Evolutionary conservation across 2,888 invertebrate genomes (phyloP), one percentile per base, ranked within the genome.

Genomic region (Mesochorus sp.): DNA sequence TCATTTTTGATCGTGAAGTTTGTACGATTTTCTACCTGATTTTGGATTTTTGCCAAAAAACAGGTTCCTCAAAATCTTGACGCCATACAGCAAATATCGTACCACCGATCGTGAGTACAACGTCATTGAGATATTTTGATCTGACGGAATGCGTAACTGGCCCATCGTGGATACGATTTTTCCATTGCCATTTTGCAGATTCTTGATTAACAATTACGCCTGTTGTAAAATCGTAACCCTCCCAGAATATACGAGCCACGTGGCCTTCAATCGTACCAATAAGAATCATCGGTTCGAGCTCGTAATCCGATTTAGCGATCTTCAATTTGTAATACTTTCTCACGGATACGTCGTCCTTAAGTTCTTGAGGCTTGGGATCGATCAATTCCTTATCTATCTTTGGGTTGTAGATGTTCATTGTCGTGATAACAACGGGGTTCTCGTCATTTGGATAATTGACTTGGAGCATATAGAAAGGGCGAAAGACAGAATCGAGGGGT

Each of bases 81-180:
- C 93, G 94, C 96, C 96, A 96, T 67, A 96, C 89, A 0, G 95
- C 95, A 86, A 96, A 94, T 67, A 95, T 93, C 89, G 93, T 95
- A 3, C 96, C 95, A 0, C 97, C 97, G 3, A 96, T 93, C 1
- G 96, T 95, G 3, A 95, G 91, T 34, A 95, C 91, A 3, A 96
- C 85, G 74, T 94, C 91, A 26, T 92, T 91, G 71, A 94, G 92
- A 79, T 94, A 93, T 0, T 94, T 94, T 83, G 95, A 96, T 86
- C 94, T 92, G 42, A 92, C 90, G 1, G 94, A 89, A 17, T 92
- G 91, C 0, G 93, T 92, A 47, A 97, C 90, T 0, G 95, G 94
- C 0, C 96, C 96, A 85, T 96, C 95, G 85, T 96, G 96, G 70
- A 94, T 93, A 6, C 59, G 78, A 37, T 93, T 93, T 79, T 92